Evolutionary conservation across 2,888 invertebrate species (phyloP).

Genomic region (Chrysolina haemoptera): DNA sequence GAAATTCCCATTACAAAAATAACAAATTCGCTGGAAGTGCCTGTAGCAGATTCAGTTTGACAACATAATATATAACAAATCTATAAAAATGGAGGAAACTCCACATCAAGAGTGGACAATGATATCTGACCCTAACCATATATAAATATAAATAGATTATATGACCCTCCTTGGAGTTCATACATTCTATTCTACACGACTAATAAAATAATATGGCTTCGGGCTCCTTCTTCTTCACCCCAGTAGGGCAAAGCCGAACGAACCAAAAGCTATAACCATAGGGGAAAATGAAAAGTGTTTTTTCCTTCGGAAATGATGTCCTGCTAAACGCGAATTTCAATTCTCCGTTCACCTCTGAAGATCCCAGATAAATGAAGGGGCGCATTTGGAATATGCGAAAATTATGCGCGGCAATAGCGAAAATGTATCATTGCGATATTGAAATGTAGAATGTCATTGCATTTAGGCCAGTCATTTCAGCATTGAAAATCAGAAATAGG

Average conservation of each 20-base stretch:
- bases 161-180: constrained; percentile 48
- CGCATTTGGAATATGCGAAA: constrained; percentile 16
- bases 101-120: constrained; percentile 41
- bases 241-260: constrained; percentile 31
- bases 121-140: constrained; percentile 49
- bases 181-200: constrained; percentile 49
- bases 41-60: constrained; percentile 32
- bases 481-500: no score
- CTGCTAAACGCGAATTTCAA: constrained; percentile 41
- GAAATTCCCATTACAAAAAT: constrained; percentile 15
- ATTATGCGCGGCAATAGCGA: constrained; percentile 2
- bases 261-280: constrained; percentile 39
- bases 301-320: constrained; percentile 37
- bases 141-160: constrained; percentile 52
- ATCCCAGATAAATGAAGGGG: constrained; percentile 30
- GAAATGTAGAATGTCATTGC: constrained; percentile 1
- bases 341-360: constrained; percentile 35
- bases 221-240: constrained; percentile 41
- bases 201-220: constrained; percentile 49
- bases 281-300: constrained; percentile 38
- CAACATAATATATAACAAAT: constrained; percentile 39
- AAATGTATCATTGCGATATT: constrained; percentile 11
- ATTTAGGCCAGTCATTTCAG: no score
- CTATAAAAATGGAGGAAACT: constrained; percentile 41
- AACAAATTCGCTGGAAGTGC: constrained; percentile 17